Percentiles rank a stretch among this genome's conserved stretches.
Evolutionary conservation across 2,888 invertebrate genomes (phyloP).

Genomic region (Stratiomys singularior): DNA sequence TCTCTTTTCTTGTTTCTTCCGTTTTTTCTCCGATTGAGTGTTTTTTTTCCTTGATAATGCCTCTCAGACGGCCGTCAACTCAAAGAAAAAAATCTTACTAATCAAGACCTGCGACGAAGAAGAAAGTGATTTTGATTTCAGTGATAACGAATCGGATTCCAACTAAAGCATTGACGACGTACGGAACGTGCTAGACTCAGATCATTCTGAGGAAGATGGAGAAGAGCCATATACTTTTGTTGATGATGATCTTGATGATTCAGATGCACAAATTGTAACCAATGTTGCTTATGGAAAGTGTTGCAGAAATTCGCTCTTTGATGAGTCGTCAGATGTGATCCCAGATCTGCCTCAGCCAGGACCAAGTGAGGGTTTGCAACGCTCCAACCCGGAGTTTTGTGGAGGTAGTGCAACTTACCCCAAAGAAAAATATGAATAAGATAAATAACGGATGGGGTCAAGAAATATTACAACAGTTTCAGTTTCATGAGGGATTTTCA

Average conservation of each 20-base stretch:
- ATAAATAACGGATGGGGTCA: neutral
- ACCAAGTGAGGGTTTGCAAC: neutral
- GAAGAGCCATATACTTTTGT: neutral
- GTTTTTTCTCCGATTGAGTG: too few relatives aligned
- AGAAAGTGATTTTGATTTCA: too few relatives aligned
- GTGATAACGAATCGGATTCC: too few relatives aligned
- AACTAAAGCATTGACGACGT: neutral
- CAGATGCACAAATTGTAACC: neutral
- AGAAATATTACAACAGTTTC: neutral
- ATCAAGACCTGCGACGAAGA: neutral
- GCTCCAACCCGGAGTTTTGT: neutral
- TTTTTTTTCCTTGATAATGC: too few relatives aligned
- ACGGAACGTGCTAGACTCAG: neutral
- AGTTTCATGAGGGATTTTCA: neutral
- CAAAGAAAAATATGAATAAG: neutral
- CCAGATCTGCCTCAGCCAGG: neutral
- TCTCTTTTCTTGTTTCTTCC: too few relatives aligned
- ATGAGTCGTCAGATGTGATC: too few relatives aligned
- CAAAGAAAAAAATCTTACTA: neutral
- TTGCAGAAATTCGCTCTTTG: neutral
- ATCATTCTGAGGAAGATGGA: neutral
- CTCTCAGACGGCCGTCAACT: neutral
- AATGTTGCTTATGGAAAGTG: neutral
- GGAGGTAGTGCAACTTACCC: neutral
- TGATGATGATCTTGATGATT: neutral